Conservation (phyloP, 2,888 invertebrate species). For the Cataglyphis altisquamis region DNA sequence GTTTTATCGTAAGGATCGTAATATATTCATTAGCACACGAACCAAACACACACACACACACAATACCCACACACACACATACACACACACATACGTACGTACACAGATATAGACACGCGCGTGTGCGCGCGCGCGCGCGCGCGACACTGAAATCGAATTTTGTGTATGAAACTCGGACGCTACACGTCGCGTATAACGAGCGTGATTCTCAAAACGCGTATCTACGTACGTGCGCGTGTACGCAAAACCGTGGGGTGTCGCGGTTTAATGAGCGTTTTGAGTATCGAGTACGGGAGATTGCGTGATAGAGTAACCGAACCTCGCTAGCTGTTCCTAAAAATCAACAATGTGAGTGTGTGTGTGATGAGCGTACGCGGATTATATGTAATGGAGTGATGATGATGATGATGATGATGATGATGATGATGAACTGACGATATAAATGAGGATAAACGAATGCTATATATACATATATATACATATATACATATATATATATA, state of each 20-base stretch:
- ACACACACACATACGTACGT: background rate
- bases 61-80: constrained; percentile 1
- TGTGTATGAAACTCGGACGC: constrained; percentile 54
- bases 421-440: constrained; percentile 56
- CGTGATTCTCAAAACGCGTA: constrained; percentile 69
- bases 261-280: constrained; percentile 79
- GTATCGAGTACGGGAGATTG: constrained; percentile 83
- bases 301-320: constrained; percentile 86
- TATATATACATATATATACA: constrained; percentile 50
- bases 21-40: constrained; percentile 35
- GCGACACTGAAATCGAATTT: constrained; percentile 46
- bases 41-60: constrained; percentile 33
- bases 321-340: constrained; percentile 86
- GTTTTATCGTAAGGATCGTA: constrained; percentile 18
- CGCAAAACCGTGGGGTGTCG: constrained; percentile 70
- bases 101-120: background rate
- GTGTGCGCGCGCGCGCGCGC: background rate
- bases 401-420: no score
- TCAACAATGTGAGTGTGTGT: constrained; percentile 86
- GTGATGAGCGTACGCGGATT: constrained; percentile 82
- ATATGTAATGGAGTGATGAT: constrained; percentile 77
- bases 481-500: constrained; percentile 39
- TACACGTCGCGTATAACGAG: constrained; percentile 60
- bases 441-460: constrained; percentile 52
- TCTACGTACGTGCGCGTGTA: constrained; percentile 83